These are phyloP conservation scores for Tuberolachnus salignus DNA, from an alignment of 2,888 invertebrate genomes.

Conservation along the genomic window DNA sequence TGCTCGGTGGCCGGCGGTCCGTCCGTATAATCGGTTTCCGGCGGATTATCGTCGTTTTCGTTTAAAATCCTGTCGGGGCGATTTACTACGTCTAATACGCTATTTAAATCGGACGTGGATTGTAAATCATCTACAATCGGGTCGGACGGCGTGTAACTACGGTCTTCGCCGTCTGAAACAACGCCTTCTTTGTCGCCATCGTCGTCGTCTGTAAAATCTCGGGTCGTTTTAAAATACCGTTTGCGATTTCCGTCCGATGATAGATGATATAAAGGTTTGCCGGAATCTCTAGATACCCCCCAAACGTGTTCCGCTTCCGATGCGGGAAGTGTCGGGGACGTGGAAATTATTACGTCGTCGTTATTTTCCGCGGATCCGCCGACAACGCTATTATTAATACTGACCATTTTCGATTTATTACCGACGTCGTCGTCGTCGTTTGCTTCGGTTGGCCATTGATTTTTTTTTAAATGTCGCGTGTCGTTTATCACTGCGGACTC, in stretches of 20 bases:
- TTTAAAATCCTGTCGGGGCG: neutral
- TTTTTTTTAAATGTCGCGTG: neutral
- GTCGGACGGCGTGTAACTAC: neutral
- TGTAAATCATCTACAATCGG: neutral
- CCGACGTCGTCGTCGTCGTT: neutral
- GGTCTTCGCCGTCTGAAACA: neutral
- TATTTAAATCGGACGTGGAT: neutral
- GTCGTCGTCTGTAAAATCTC: neutral
- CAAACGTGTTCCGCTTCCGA: neutral
- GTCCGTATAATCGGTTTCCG: neutral
- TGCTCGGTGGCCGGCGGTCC: neutral
- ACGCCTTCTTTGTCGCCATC: neutral
- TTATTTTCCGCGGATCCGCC: neutral
- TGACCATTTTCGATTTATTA: neutral
- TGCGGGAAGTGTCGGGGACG: neutral
- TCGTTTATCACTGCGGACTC: neutral
- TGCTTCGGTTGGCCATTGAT: neutral
- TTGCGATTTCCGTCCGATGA: neutral
- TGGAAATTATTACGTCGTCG: conserved; percentile 5
- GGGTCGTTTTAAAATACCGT: no score
- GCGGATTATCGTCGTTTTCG: neutral
- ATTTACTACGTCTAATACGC: neutral
- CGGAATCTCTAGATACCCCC: neutral
- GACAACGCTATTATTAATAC: no score
- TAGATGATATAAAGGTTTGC: neutral